Evolutionary conservation across 2,888 invertebrate species (phyloP).

Genomic region (Nycteola revayana): DNA sequence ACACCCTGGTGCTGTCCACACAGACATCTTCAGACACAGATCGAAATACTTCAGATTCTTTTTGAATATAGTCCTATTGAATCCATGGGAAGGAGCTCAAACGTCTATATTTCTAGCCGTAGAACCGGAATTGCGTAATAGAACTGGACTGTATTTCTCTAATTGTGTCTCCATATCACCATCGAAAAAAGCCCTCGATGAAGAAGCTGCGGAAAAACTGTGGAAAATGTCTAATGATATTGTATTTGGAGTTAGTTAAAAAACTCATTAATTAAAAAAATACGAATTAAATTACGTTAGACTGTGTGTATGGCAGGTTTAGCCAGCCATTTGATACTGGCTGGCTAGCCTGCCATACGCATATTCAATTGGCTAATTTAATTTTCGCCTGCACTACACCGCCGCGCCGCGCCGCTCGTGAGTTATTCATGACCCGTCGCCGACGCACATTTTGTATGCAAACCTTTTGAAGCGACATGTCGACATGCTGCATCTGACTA

Average conservation of each 20-base stretch:
- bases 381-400: too few species aligned
- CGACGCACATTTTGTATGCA: too few species aligned
- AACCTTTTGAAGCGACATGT: too few species aligned
- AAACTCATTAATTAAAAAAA: too few species aligned
- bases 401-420: too few species aligned
- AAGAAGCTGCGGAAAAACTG: constrained; percentile 85
- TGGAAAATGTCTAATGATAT: constrained; percentile 87
- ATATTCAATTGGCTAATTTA: too few species aligned
- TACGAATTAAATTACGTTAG: too few species aligned
- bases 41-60: constrained; percentile 78
- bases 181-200: constrained; percentile 80
- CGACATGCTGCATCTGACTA: too few species aligned
- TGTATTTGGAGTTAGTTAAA: constrained; percentile 14
- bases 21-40: constrained; percentile 88
- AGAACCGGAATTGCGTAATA: constrained; percentile 84
- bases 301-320: too few species aligned
- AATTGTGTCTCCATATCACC: constrained; percentile 85
- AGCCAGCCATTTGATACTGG: too few species aligned
- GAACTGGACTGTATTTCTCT: constrained; percentile 88
- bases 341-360: too few species aligned
- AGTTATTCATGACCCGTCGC: too few species aligned
- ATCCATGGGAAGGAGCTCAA: constrained; percentile 86
- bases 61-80: constrained; percentile 26
- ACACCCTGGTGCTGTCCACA: constrained; percentile 91
- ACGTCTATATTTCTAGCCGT: constrained; percentile 87